These are phyloP conservation scores for Troglohyphantes excavatus DNA, from an alignment of 2,888 invertebrate genomes.

Conservation along the genomic window DNA sequence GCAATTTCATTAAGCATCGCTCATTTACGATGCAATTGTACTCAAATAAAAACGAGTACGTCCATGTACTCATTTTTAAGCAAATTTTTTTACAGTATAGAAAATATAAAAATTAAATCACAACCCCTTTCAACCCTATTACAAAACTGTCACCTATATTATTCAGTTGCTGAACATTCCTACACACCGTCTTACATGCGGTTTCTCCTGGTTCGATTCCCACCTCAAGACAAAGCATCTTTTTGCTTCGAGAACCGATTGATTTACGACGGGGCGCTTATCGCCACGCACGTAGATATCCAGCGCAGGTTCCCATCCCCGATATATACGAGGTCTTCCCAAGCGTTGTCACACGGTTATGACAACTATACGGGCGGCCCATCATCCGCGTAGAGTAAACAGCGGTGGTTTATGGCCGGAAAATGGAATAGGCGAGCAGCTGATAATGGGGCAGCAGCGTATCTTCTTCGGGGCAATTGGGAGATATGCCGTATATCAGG, in stretches of 20 bases:
- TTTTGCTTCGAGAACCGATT: neutral
- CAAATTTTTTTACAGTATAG: too few relatives aligned
- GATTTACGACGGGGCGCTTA: neutral
- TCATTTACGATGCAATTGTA: too few relatives aligned
- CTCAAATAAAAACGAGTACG: too few relatives aligned
- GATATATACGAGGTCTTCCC: constrained; percentile 60
- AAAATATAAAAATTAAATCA: too few relatives aligned
- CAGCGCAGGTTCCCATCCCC: too few relatives aligned
- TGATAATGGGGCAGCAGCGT: constrained; percentile 47
- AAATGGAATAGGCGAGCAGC: constrained; percentile 44
- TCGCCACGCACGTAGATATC: neutral
- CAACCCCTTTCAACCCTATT: too few relatives aligned
- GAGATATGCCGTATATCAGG: neutral
- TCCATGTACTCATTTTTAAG: too few relatives aligned
- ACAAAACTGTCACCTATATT: too few relatives aligned
- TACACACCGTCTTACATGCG: too few relatives aligned
- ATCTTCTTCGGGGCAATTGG: neutral
- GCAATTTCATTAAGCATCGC: too few relatives aligned
- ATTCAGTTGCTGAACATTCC: too few relatives aligned
- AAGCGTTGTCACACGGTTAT: constrained; percentile 71
- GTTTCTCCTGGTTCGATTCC: too few relatives aligned
- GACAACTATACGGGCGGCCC: constrained; percentile 74
- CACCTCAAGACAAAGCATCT: neutral
- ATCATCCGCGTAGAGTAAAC: constrained; percentile 63
- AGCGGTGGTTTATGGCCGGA: constrained; percentile 68